phyloP scores from a whole-genome alignment of 2,888 invertebrate genomes.

The Dynastes tityus region DNA sequence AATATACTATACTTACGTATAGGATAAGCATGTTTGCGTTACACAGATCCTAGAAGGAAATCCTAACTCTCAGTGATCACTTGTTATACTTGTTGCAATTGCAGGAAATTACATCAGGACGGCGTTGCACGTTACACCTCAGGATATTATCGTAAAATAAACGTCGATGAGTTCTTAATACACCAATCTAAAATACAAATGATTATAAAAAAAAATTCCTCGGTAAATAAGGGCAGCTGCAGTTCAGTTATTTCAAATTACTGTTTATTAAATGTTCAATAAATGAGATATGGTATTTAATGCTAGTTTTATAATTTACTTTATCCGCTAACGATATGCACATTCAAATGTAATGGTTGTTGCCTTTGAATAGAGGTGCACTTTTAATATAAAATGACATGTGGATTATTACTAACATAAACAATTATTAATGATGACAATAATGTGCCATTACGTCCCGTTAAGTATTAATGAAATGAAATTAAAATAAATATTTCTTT shows the following conservation, averaged over 20 bases:
- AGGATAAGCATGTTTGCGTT: neutral
- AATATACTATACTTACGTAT: neutral
- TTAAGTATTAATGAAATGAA: conserved; percentile 5
- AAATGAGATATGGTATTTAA: conserved; percentile 1
- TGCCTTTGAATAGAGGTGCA: neutral
- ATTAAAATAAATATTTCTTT: neutral
- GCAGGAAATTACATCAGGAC: conserved; percentile 14
- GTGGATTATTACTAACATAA: neutral
- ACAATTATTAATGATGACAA: neutral
- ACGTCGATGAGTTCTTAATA: neutral
- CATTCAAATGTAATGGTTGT: conserved; percentile 4
- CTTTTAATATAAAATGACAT: neutral
- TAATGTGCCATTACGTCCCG: neutral
- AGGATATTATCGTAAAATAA: conserved; percentile 28
- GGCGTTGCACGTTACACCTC: neutral
- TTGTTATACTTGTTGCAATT: neutral
- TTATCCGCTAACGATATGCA: conserved; percentile 15
- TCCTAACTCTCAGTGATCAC: conserved; percentile 17
- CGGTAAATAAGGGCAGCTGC: conserved; percentile 9
- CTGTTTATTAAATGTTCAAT: conserved; percentile 2
- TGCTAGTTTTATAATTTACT: conserved; percentile 2
- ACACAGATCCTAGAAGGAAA: conserved; percentile 23
- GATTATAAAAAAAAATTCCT: neutral
- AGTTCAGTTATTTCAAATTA: conserved; percentile 24
- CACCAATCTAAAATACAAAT: neutral